These are phyloP conservation scores for Laticauda laticaudata DNA, from an alignment of 2,113 vertebrate genomes.

Conservation along the genomic window DNA sequence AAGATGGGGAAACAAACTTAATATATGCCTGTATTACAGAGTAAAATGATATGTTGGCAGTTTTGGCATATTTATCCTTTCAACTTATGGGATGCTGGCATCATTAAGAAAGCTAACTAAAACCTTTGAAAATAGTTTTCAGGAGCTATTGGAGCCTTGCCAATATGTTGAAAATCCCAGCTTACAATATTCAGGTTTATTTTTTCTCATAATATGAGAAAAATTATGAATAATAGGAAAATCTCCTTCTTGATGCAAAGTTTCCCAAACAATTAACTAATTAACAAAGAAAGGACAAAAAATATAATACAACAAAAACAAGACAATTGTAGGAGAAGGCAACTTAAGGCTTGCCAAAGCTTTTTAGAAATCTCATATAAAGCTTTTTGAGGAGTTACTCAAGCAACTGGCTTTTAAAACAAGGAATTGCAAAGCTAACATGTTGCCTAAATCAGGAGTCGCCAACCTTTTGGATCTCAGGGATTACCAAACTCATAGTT, in stretches of 20 bases:
- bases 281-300: slow-evolving; percentile 52
- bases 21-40: neutral
- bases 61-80: neutral
- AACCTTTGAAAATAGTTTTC: neutral
- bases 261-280: slow-evolving; percentile 47
- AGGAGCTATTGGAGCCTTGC: neutral
- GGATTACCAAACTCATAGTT: too few species aligned
- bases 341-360: slow-evolving; percentile 57
- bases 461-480: too few species aligned
- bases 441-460: too few species aligned
- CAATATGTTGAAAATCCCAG: neutral
- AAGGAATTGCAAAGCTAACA: neutral
- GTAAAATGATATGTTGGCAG: neutral
- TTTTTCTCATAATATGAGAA: neutral
- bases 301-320: slow-evolving; percentile 56
- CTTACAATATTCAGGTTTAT: neutral
- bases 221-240: slow-evolving; percentile 8
- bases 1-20: neutral
- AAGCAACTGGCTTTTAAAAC: slow-evolving; percentile 1
- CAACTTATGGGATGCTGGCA: neutral
- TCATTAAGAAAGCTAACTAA: neutral
- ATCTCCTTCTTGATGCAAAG: neutral
- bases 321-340: slow-evolving; percentile 54
- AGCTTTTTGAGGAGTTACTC: slow-evolving; percentile 36
- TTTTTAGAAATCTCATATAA: slow-evolving; percentile 31